phyloP scores from a whole-genome alignment of 2,113 vertebrate genomes.

The Zosterops japonicus region DNA sequence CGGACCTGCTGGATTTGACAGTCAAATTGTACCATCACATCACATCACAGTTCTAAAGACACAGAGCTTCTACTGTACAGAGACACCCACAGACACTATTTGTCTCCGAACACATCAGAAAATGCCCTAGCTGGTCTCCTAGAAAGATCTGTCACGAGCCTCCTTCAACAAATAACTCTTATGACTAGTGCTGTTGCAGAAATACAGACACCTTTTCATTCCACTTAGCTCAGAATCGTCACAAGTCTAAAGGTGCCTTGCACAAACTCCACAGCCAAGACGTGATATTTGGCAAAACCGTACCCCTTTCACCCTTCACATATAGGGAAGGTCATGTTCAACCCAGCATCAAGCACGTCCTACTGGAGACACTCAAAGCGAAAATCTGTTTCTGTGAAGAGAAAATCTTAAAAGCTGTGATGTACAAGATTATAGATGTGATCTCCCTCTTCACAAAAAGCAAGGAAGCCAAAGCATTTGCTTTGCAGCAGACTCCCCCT shows the following conservation, averaged over 20 bases:
- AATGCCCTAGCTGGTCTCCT: not conserved
- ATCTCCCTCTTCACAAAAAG: not conserved
- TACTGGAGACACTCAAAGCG: not conserved
- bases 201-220: not conserved
- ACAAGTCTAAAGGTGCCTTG: not conserved
- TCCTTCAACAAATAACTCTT: not conserved
- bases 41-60: not conserved
- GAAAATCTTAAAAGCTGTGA: not conserved
- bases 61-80: not conserved
- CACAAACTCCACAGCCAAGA: not conserved
- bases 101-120: not conserved
- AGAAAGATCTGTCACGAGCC: not conserved
- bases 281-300: rapidly evolving
- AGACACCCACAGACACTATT: not conserved
- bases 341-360: not conserved
- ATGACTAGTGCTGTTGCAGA: not conserved
- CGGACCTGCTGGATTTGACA: not conserved
- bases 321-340: rapidly evolving
- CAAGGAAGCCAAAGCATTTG: not conserved
- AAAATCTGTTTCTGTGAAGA: not conserved
- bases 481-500: rapidly evolving
- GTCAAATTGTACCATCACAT: not conserved
- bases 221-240: not conserved
- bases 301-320: not conserved
- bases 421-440: rapidly evolving